Conservation (phyloP, 2,888 invertebrate species). For the Pocota personata region DNA sequence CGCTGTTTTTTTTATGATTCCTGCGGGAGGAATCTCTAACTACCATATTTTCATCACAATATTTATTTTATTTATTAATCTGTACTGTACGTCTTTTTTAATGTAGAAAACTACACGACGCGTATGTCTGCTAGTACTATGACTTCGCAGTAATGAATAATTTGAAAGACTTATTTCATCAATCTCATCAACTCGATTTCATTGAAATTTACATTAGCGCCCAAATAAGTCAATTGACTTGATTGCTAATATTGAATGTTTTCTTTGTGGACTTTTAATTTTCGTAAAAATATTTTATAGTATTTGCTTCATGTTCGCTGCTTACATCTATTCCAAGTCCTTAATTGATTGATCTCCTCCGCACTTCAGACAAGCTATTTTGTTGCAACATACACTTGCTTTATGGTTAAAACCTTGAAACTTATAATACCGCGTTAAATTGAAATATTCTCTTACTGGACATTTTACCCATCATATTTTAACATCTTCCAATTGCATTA, state of each 20-base stretch:
- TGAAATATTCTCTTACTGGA: background rate
- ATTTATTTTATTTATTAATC: no score
- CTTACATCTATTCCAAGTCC: no score
- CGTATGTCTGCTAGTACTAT: background rate
- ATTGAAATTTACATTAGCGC: background rate
- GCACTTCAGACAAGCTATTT: no score
- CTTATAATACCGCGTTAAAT: background rate
- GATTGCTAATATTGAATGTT: conserved; percentile 4
- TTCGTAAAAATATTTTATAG: background rate
- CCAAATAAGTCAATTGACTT: background rate
- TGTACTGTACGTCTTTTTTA: background rate
- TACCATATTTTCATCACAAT: no score
- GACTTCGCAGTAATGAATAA: background rate
- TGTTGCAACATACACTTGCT: background rate
- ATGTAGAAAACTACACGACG: background rate
- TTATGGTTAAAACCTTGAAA: background rate
- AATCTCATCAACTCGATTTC: background rate
- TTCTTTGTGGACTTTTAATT: background rate
- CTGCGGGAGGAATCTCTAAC: no score
- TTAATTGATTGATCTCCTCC: no score
- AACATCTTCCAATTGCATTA: background rate
- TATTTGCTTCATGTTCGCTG: no score
- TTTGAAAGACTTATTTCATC: background rate
- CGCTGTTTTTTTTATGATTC: no score
- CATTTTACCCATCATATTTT: background rate